Evolutionary conservation across 1,140 invertebrate genomes (phyloP).

Genomic region (Uloborus diversus): DNA sequence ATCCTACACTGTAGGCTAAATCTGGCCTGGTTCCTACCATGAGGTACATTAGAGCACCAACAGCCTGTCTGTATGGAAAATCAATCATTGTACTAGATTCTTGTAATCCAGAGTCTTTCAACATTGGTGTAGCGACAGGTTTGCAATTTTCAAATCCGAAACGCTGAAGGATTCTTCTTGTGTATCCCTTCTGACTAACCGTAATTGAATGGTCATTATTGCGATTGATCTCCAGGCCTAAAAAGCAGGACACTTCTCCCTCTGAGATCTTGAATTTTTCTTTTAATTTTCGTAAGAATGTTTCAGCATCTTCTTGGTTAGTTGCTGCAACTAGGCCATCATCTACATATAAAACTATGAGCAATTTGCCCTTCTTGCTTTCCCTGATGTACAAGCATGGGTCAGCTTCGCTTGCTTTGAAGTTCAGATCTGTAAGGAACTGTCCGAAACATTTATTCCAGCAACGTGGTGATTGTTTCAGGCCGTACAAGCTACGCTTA

Average conservation of each 20-base stretch:
- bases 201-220: constrained; percentile 26
- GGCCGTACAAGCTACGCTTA: constrained; percentile 64
- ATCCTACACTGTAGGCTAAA: constrained; percentile 65
- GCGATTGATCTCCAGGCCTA: constrained; percentile 15
- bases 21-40: constrained; percentile 66
- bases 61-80: constrained; percentile 53
- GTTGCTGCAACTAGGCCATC: too few relatives aligned
- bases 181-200: constrained; percentile 27
- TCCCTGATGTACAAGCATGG: constrained; percentile 30
- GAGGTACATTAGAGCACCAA: constrained; percentile 65
- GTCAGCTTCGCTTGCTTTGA: constrained; percentile 3
- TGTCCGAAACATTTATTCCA: constrained; percentile 62
- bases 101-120: neutral
- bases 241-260: constrained; percentile 13
- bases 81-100: neutral
- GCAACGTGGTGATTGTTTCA: constrained; percentile 65
- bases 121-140: constrained; percentile 31
- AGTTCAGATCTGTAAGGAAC: constrained; percentile 4
- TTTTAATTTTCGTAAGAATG: constrained; percentile 9
- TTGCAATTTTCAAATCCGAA: constrained; percentile 51
- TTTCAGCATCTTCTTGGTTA: too few relatives aligned
- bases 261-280: constrained; percentile 31
- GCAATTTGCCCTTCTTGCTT: neutral
- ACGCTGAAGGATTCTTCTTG: constrained; percentile 35
- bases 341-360: constrained; percentile 46